These are phyloP conservation scores for Iguana delicatissima DNA, from an alignment of 2,797 vertebrate genomes.

Conservation along the genomic window DNA sequence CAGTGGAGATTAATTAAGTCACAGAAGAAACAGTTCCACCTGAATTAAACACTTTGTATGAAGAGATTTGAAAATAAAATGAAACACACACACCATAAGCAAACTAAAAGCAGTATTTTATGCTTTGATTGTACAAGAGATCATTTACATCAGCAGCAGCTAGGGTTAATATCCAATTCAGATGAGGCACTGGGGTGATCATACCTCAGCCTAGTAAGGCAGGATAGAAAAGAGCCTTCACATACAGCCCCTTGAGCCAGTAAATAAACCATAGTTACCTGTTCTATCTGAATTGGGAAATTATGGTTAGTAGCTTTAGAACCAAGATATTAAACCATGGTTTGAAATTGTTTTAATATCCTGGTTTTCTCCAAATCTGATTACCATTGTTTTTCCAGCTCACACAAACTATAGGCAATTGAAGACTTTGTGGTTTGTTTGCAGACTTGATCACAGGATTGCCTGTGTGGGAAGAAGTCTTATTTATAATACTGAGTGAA, in stretches of 20 bases:
- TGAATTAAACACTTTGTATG: background rate
- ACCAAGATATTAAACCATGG: background rate
- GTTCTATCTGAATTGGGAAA: background rate
- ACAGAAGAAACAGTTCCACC: background rate
- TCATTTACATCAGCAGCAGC: background rate
- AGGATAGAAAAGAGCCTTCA: background rate
- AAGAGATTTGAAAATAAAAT: background rate
- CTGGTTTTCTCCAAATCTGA: background rate
- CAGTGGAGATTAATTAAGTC: background rate
- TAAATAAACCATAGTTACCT: background rate
- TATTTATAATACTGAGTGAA: background rate
- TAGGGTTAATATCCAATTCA: slow-evolving; percentile 21
- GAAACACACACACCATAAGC: background rate
- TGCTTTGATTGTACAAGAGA: no score
- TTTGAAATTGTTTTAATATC: background rate
- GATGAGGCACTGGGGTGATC: background rate
- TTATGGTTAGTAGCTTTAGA: background rate
- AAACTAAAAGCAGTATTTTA: background rate
- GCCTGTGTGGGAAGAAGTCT: background rate
- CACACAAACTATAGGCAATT: background rate
- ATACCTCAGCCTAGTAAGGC: background rate
- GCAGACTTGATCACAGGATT: background rate
- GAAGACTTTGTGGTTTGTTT: background rate
- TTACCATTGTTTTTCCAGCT: background rate
- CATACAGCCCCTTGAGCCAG: no score